Base-by-base conservation (phyloP, 2,888 invertebrate genomes). In the Ophion obscuratus region DNA sequence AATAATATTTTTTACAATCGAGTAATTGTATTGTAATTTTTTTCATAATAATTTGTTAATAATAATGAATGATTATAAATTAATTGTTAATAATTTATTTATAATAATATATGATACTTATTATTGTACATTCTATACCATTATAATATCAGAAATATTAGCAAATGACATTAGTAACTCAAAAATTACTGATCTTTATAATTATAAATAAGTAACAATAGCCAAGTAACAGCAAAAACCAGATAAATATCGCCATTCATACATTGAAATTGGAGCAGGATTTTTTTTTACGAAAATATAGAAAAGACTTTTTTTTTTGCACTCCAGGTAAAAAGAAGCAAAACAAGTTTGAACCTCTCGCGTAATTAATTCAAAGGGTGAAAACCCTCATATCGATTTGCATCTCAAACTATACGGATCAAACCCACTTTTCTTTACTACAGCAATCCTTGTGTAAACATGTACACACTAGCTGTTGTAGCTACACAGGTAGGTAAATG, bases 401-500 rank as follows among this genome's bases (percentile, higher is more conserved):
- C 27, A 70, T 70, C 27, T 70, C 47, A 31, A 70, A 70, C 53
- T 40, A 68, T 17, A 9, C 31, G 27, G 53, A 53, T 27, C 14
- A 53, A 70, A 31, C 17, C 9, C 27, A 27, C 27, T 70, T 53
- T 24, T 27, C 14, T 70, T 24, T 1, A 6, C 27, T 53, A 53
- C 27, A 27, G 53, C 2, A 27, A 20, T 17, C 14, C 2, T 17
- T 14, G 31, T n/a, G 27, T 17, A 70, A 70, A 70, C 53, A 70
- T 47, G 10, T 27, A 31, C 70, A 53, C 14, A 53, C 53, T 2
- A n/a, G 53, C 53, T 53, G 53, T 53, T 53, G 53, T 53, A 2
- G 53, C 53, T 53, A 53, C 53, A 53, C 53, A 53, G 53, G 70
- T 57, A 71, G 53, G 70, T 71, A 71, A 71, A 71, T 73, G n/a